A percentile compares a stretch with the other conserved stretches of the same genome.
These are phyloP conservation scores for Philereme transversata DNA, from an alignment of 2,888 invertebrate genomes.

Conservation along the genomic window DNA sequence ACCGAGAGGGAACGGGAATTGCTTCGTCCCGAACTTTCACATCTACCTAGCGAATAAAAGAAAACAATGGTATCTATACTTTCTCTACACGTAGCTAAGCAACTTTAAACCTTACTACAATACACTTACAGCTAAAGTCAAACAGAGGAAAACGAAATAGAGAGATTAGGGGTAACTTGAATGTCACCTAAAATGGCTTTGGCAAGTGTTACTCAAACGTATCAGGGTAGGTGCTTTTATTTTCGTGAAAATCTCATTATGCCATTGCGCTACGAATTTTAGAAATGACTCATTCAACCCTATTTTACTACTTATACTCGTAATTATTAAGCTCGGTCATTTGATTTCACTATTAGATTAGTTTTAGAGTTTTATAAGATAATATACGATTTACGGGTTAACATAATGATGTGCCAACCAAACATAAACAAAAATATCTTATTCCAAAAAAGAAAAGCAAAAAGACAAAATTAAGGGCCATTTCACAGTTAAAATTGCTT, in stretches of 20 bases:
- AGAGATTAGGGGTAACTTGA: conserved; percentile 30
- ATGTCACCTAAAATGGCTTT: conserved; percentile 28
- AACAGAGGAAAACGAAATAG: conserved; percentile 16
- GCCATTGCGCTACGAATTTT: neutral
- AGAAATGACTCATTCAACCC: neutral
- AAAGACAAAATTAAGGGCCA: conserved; percentile 32
- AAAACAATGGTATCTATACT: conserved; percentile 37
- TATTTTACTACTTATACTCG: neutral
- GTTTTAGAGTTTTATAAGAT: too few relatives aligned
- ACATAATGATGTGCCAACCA: neutral
- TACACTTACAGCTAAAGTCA: conserved; percentile 2
- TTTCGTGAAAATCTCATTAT: conserved; percentile 15
- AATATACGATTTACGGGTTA: too few relatives aligned
- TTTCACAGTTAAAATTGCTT: conserved; percentile 47
- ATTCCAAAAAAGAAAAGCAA: conserved; percentile 26
- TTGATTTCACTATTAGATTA: too few relatives aligned
- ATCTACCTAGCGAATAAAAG: conserved; percentile 40
- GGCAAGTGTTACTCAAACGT: conserved; percentile 20
- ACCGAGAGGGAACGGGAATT: conserved; percentile 38
- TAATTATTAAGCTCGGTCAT: too few relatives aligned
- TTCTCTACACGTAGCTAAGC: conserved; percentile 10
- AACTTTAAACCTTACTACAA: conserved; percentile 12
- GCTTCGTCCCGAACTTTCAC: conserved; percentile 41
- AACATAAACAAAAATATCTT: conserved; percentile 23
- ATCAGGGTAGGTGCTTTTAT: conserved; percentile 16